Evolutionary conservation across 2,113 vertebrate species (phyloP).

Genomic region (Erpornis zantholeuca): DNA sequence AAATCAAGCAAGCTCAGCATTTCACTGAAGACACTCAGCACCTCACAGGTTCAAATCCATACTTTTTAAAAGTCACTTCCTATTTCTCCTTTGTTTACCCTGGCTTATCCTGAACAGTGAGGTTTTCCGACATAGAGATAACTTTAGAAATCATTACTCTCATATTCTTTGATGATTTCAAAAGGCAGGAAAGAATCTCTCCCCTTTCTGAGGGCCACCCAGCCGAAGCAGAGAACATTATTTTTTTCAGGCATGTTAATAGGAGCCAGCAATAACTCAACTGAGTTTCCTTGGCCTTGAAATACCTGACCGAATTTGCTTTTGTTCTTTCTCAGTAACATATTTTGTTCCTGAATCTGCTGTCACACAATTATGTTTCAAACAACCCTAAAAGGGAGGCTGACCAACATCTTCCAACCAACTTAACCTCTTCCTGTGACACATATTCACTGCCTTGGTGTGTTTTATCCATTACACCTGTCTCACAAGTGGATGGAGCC

Average conservation of each 20-base stretch:
- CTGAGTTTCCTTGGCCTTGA: conserved; percentile 46
- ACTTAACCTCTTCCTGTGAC: background rate
- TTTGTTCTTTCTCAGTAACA: conserved; percentile 29
- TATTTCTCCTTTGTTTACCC: conserved; percentile 59
- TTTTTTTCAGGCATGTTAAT: conserved; percentile 53
- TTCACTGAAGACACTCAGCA: conserved; percentile 17
- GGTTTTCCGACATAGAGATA: conserved; percentile 35
- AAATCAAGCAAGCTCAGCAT: conserved; percentile 15
- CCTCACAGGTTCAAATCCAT: conserved; percentile 26
- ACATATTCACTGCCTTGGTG: background rate
- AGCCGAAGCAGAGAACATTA: conserved; percentile 21
- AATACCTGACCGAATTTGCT: conserved; percentile 19
- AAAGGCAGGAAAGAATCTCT: conserved; percentile 71
- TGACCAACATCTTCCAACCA: background rate
- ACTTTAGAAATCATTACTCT: conserved; percentile 63
- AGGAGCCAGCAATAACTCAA: conserved; percentile 62
- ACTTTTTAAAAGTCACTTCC: conserved; percentile 46
- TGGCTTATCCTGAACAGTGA: conserved; percentile 50
- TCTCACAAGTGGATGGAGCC: background rate
- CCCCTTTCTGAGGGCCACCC: conserved; percentile 54
- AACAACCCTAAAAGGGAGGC: background rate
- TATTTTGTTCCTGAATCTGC: background rate
- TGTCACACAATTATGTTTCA: background rate
- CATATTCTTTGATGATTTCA: conserved; percentile 63
- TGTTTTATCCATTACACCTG: background rate